phyloP scores from a whole-genome alignment of 2,888 invertebrate genomes.

The Carcina quercana region DNA sequence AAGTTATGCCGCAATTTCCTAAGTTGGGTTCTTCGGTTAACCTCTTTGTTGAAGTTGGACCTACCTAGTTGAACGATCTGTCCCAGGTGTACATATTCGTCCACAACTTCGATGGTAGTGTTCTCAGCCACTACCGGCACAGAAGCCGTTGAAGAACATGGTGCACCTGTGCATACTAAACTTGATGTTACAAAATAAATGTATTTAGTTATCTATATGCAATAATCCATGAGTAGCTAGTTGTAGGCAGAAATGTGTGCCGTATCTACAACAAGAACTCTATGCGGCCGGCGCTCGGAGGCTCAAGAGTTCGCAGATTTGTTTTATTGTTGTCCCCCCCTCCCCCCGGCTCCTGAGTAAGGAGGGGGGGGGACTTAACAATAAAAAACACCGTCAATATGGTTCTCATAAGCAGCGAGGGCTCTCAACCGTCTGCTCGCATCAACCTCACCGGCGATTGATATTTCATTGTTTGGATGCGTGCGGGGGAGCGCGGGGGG shows the following conservation, averaged over 20 bases:
- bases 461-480: constrained; percentile 38
- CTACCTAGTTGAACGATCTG: no score
- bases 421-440: constrained; percentile 15
- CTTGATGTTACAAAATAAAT: background rate
- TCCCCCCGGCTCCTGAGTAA: constrained; percentile 7
- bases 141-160: background rate
- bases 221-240: background rate
- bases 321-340: constrained; percentile 34
- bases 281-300: constrained; percentile 20
- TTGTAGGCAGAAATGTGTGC: background rate
- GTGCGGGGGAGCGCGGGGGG: constrained; percentile 9
- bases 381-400: constrained; percentile 49
- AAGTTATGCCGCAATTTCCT: no score
- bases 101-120: no score
- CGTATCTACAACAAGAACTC: constrained; percentile 12
- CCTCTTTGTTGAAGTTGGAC: no score
- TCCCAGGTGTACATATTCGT: no score
- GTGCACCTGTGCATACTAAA: background rate
- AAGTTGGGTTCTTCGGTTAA: no score
- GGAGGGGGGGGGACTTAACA: constrained; percentile 13
- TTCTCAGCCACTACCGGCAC: no score
- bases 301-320: constrained; percentile 28
- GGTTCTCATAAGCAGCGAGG: constrained; percentile 36
- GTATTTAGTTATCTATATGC: background rate
- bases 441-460: constrained; percentile 22